Conservation (phyloP, 1,140 invertebrate genomes). For the Hycleus cichorii region DNA sequence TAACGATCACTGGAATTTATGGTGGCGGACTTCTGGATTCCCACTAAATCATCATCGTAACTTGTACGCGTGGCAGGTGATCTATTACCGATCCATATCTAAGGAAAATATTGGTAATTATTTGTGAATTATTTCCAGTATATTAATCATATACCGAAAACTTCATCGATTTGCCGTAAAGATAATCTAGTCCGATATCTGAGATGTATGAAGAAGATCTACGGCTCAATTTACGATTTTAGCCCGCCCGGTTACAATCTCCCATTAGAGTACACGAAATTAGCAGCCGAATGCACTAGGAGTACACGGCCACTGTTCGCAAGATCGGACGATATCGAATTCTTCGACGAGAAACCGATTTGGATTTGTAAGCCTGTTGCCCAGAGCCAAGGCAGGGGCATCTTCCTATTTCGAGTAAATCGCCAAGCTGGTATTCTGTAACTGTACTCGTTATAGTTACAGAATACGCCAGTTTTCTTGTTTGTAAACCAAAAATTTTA, state of each 20-base stretch:
- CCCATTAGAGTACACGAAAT: slow-evolving; percentile 75
- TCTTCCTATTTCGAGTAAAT: slow-evolving; percentile 70
- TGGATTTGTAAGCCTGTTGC: slow-evolving; percentile 87
- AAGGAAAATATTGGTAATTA: background rate
- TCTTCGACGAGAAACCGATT: slow-evolving; percentile 44
- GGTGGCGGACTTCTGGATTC: slow-evolving; percentile 73
- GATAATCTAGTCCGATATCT: slow-evolving; percentile 70
- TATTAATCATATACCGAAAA: slow-evolving; percentile 78
- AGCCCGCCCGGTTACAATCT: slow-evolving; percentile 74
- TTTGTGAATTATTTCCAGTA: slow-evolving; percentile 48
- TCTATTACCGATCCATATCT: background rate
- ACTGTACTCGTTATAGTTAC: background rate
- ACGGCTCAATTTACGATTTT: slow-evolving; percentile 72
- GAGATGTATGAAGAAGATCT: slow-evolving; percentile 72
- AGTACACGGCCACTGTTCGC: slow-evolving; percentile 32
- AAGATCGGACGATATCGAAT: too few relatives aligned
- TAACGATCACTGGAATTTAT: slow-evolving; percentile 70
- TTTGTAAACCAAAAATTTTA: slow-evolving; percentile 36
- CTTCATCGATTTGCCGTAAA: slow-evolving; percentile 72
- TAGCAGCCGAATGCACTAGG: slow-evolving; percentile 65
- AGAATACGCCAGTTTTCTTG: background rate
- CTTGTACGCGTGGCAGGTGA: slow-evolving; percentile 66
- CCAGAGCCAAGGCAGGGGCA: slow-evolving; percentile 74
- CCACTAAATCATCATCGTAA: slow-evolving; percentile 59
- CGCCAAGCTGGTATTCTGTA: background rate